These are phyloP conservation scores for Percopsis omiscomaycus DNA, from an alignment of 2,797 vertebrate species.

Conservation along the genomic window DNA sequence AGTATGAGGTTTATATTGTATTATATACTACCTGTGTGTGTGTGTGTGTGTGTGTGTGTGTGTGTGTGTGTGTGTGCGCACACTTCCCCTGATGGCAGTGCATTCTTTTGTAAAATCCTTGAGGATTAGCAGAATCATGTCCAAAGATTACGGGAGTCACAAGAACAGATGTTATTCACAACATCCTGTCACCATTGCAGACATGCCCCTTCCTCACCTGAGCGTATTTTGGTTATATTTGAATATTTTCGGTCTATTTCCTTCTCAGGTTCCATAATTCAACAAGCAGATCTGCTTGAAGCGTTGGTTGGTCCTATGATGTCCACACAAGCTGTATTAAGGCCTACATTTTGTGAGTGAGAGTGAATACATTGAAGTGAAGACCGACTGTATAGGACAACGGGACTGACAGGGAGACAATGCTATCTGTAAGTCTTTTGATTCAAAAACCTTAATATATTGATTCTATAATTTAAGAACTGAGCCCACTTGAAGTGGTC, in stretches of 20 bases:
- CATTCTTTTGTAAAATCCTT: slow-evolving; percentile 51
- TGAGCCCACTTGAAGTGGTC: too few species aligned
- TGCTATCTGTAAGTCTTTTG: too few species aligned
- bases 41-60: slow-evolving; percentile 10
- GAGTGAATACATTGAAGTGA: too few species aligned
- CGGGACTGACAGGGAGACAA: too few species aligned
- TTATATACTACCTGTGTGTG: slow-evolving; percentile 20
- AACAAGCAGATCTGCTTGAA: slow-evolving; percentile 3
- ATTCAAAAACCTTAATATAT: too few species aligned
- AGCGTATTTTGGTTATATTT: not conserved
- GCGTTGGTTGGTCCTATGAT: not conserved
- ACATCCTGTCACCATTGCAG: slow-evolving; percentile 36
- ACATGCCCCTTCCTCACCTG: slow-evolving; percentile 17
- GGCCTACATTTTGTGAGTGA: too few species aligned
- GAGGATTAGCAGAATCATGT: slow-evolving; percentile 55
- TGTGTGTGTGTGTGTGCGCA: slow-evolving; percentile 19
- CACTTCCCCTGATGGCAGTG: slow-evolving; percentile 30
- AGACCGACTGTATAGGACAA: too few species aligned
- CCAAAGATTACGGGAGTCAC: slow-evolving; percentile 58
- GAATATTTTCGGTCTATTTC: slow-evolving; percentile 9
- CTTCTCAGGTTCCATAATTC: slow-evolving; percentile 27
- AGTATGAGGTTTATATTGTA: not conserved
- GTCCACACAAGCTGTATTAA: too few species aligned
- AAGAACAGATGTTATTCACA: slow-evolving; percentile 60
- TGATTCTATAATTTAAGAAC: too few species aligned